Conservation (phyloP, 2,113 vertebrate genomes). For the Carassius auratus region DNA sequence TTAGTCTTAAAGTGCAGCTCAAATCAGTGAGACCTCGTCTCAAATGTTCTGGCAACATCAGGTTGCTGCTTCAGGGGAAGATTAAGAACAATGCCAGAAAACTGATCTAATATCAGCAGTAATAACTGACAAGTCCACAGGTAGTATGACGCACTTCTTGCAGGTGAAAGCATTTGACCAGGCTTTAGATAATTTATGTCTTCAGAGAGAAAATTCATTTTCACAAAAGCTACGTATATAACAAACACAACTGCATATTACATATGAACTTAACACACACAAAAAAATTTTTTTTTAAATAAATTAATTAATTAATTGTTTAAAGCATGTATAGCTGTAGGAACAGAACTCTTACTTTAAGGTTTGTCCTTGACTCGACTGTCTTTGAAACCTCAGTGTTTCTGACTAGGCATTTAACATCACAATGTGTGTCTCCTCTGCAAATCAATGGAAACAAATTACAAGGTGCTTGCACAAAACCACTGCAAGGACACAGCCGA, state of each 20-base stretch:
- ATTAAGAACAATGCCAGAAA: neutral
- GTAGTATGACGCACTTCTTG: neutral
- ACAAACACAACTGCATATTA: too few relatives aligned
- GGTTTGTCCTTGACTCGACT: neutral
- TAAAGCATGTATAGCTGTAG: too few relatives aligned
- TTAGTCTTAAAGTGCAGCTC: neutral
- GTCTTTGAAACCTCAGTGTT: neutral
- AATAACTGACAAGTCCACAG: too few relatives aligned
- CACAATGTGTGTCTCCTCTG: conserved; percentile 13
- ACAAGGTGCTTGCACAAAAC: neutral
- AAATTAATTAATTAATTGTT: too few relatives aligned
- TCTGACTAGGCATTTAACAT: conserved; percentile 22
- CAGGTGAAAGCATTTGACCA: neutral
- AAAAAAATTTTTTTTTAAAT: too few relatives aligned
- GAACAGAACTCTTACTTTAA: neutral
- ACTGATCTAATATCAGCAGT: conserved; percentile 6
- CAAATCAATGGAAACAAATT: conserved; percentile 39
- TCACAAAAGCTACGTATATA: too few relatives aligned
- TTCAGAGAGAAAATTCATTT: too few relatives aligned
- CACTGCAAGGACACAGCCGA: neutral
- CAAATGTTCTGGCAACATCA: neutral
- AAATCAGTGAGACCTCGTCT: neutral
- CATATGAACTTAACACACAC: too few relatives aligned
- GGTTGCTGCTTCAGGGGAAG: neutral
- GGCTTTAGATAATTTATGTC: neutral